Conservation (phyloP, 2,113 vertebrate genomes). For the Picathartes gymnocephalus region DNA sequence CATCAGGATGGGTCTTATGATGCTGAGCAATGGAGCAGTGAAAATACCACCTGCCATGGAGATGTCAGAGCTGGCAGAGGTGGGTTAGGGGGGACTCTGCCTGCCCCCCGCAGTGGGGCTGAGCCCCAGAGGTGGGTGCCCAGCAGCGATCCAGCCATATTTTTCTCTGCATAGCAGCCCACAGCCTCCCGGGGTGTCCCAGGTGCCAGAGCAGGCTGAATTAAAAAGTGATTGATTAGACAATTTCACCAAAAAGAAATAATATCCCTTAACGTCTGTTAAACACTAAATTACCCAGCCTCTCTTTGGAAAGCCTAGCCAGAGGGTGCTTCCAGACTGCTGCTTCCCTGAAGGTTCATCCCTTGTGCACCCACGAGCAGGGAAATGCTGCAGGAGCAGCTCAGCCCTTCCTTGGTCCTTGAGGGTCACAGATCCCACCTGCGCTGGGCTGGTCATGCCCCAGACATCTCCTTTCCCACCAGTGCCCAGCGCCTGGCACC, state of each 20-base stretch:
- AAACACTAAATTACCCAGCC: not conserved
- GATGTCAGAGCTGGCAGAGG: accelerated
- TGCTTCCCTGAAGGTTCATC: not conserved
- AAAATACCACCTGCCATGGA: not conserved
- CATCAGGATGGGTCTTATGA: accelerated
- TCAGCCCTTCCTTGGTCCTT: not conserved
- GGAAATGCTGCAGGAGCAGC: not conserved
- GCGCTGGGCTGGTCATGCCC: not conserved
- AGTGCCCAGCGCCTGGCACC: accelerated
- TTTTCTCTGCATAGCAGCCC: not conserved
- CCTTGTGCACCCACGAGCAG: not conserved
- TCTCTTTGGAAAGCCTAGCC: not conserved
- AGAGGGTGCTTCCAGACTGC: not conserved
- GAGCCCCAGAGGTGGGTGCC: not conserved
- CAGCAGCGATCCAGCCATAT: not conserved
- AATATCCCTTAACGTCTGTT: not conserved
- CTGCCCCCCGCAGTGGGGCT: accelerated
- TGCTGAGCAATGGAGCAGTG: not conserved
- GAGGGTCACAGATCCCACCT: not conserved
- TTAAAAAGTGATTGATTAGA: constrained; percentile 57
- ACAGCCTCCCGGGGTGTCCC: not conserved
- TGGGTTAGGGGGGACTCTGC: not conserved
- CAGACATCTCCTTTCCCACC: not conserved
- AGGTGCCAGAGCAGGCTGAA: not conserved
- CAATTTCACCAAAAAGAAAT: constrained; percentile 24